A percentile compares a stretch with the other conserved stretches of the same genome.
Evolutionary conservation across 2,113 vertebrate species (phyloP).

Genomic region (Lanius ludovicianus): DNA sequence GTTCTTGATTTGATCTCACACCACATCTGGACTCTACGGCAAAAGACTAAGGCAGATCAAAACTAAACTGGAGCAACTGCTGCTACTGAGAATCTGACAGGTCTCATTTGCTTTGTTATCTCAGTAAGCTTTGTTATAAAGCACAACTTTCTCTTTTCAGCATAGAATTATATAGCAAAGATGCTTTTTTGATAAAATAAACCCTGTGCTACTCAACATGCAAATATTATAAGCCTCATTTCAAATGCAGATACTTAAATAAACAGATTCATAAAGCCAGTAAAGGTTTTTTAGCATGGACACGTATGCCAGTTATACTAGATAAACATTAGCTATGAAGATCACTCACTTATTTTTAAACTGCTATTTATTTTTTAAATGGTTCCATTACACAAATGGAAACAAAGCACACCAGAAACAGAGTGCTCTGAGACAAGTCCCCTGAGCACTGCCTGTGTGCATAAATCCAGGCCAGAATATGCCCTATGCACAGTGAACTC

Average conservation of each 20-base stretch:
- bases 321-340: slow-evolving; percentile 30
- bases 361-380: slow-evolving; percentile 50
- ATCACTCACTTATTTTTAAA: slow-evolving; percentile 54
- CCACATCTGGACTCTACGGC: background rate
- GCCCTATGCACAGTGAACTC: background rate
- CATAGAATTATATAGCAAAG: background rate
- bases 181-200: background rate
- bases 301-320: background rate
- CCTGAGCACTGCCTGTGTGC: background rate
- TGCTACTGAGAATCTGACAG: background rate
- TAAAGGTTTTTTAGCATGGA: background rate
- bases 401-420: slow-evolving; percentile 40
- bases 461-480: slow-evolving; percentile 1
- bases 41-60: background rate
- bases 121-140: background rate
- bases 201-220: background rate
- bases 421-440: background rate
- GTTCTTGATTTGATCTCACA: background rate
- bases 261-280: background rate
- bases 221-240: background rate
- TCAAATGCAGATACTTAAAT: slow-evolving; percentile 32
- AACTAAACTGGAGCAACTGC: background rate
- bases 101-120: background rate
- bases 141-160: background rate
- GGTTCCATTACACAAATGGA: slow-evolving; percentile 41